Percentiles rank a stretch among this genome's conserved stretches.
Evolutionary conservation across 1,140 invertebrate genomes (phyloP).

Genomic region (Luehdorfia chinensis): DNA sequence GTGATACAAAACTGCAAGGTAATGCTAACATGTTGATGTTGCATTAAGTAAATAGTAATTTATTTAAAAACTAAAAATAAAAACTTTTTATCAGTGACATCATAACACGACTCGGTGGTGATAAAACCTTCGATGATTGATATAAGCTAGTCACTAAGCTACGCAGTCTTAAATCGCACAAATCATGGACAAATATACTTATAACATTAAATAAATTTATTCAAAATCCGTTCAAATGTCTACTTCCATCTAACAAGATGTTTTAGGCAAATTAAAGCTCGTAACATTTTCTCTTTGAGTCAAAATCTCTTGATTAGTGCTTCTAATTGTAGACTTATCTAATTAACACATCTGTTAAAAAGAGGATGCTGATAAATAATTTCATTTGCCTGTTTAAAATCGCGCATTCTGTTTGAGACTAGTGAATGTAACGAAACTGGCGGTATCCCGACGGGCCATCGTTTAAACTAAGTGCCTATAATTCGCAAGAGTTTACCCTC

Average conservation of each 20-base stretch:
- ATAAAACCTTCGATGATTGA: too few relatives aligned
- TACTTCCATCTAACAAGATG: constrained; percentile 51
- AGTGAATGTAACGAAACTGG: constrained; percentile 48
- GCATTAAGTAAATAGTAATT: too few relatives aligned
- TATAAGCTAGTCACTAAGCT: too few relatives aligned
- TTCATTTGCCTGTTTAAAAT: constrained; percentile 30
- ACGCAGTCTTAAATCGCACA: too few relatives aligned
- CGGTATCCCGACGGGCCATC: constrained; percentile 52
- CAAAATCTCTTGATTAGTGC: constrained; percentile 58
- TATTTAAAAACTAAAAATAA: too few relatives aligned
- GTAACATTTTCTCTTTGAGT: constrained; percentile 47
- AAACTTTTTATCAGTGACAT: too few relatives aligned
- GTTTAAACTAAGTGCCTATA: constrained; percentile 71
- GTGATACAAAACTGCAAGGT: too few relatives aligned
- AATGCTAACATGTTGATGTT: too few relatives aligned
- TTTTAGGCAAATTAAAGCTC: constrained; percentile 67
- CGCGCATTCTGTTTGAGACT: constrained; percentile 33
- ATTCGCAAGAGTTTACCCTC: constrained; percentile 66
- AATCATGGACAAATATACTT: too few relatives aligned
- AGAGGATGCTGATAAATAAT: constrained; percentile 21
- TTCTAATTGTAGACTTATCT: constrained; percentile 49
- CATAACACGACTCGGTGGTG: too few relatives aligned
- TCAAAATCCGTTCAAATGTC: background rate
- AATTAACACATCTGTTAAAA: constrained; percentile 37
- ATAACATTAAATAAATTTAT: background rate